Base-by-base conservation (phyloP, 2,888 invertebrate genomes). In the Lingula anatina region DNA sequence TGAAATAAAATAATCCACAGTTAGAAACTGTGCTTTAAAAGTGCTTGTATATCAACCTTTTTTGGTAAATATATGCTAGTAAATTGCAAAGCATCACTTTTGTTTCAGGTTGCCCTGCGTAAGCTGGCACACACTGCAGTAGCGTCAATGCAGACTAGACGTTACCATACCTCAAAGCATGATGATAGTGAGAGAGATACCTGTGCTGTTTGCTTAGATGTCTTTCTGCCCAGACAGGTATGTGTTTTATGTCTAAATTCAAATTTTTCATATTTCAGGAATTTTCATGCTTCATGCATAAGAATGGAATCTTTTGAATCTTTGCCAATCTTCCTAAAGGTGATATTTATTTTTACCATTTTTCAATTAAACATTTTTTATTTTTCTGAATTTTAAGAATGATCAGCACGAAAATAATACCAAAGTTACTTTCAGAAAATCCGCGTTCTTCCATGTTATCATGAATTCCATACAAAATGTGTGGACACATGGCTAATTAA, bases 401-500 rank as follows among this genome's bases (percentile, higher is more conserved):
- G n/a, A n/a, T n/a, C n/a, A n/a, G n/a, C n/a, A n/a, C n/a, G n/a
- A n/a, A n/a, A n/a, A n/a, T n/a, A n/a, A n/a, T n/a, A n/a, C n/a
- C n/a, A n/a, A n/a, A n/a, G n/a, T n/a, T n/a, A n/a, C 39, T 57
- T 57, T 24, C 64, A 77, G 75, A 75, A 76, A 58, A 60, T 77
- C 41, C 64, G 76, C 18, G 69, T 76, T 21, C 65, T 80, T 48
- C 78, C 79, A 41, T 80, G 80, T 56, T 65, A 68, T 7, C 80
- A 80, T 57, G 76, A 78, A 58, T 80, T 77, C 59, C 80, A 80
- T 64, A 74, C 74, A 21, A 64, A 66, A 41, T 80, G 80, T 62
- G 79, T 79, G 1, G 80, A 80, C 60, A 78, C 78, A 1, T 80
- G 80, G 80, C 66, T 80, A 23, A 67, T 79, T 37, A 63, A 70